A percentile compares a stretch with the other conserved stretches of the same genome.
phyloP scores from a whole-genome alignment of 2,888 invertebrate genomes.

The Plebejus argus region DNA sequence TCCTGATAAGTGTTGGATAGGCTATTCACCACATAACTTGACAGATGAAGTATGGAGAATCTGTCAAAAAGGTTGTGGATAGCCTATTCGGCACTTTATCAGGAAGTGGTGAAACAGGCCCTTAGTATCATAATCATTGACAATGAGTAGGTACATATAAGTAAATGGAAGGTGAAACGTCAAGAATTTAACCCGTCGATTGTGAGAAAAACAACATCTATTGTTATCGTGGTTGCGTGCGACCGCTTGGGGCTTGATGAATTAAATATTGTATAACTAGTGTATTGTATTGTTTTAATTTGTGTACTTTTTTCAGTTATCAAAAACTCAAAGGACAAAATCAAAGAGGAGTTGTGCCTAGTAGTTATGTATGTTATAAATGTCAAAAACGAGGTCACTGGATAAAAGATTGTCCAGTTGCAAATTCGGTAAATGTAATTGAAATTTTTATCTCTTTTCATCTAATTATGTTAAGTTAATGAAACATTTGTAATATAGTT shows the following conservation, averaged over 20 bases:
- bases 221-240: too few species aligned
- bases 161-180: neutral
- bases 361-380: slow-evolving; percentile 96
- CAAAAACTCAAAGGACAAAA: slow-evolving; percentile 93
- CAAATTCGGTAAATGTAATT: slow-evolving; percentile 64
- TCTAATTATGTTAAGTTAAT: neutral
- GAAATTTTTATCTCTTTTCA: neutral
- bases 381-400: slow-evolving; percentile 98
- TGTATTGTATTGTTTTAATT: neutral
- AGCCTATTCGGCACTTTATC: too few species aligned
- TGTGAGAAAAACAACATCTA: too few species aligned
- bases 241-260: too few species aligned
- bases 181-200: too few species aligned
- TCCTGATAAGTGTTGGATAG: too few species aligned
- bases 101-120: too few species aligned
- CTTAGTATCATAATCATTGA: too few species aligned
- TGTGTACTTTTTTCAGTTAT: slow-evolving; percentile 83
- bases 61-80: too few species aligned
- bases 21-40: too few species aligned
- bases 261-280: neutral
- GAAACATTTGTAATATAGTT: slow-evolving; percentile 11
- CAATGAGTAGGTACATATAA: too few species aligned
- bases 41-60: too few species aligned
- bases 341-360: slow-evolving; percentile 93
- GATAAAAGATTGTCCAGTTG: slow-evolving; percentile 96